Conservation (phyloP, 2,797 vertebrate genomes). For the Mallotus villosus region DNA sequence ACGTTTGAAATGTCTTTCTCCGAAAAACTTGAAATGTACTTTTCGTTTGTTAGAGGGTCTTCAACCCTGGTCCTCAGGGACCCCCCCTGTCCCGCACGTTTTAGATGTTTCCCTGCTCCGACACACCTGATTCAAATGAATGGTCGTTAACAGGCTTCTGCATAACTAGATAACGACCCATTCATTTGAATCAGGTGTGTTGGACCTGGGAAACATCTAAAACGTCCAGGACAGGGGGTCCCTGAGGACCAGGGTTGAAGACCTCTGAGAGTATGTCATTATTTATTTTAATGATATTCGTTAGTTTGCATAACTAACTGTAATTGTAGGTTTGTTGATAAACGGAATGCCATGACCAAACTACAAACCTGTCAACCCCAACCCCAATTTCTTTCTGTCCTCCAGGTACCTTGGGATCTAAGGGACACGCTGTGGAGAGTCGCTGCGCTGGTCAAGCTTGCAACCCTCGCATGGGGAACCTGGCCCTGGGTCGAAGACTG, state of each 20-base stretch:
- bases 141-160: too few relatives aligned
- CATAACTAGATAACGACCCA: too few relatives aligned
- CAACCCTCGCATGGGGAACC: conserved; percentile 92
- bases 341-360: background rate
- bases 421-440: conserved; percentile 38
- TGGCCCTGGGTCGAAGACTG: conserved; percentile 82
- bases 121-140: too few relatives aligned
- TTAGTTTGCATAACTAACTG: background rate
- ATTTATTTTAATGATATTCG: background rate
- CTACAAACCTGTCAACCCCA: background rate
- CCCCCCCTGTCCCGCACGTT: too few relatives aligned
- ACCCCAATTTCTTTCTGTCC: background rate
- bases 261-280: background rate
- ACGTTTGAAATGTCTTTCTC: background rate
- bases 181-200: too few relatives aligned
- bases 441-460: conserved; percentile 84
- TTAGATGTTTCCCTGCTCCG: too few relatives aligned
- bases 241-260: too few relatives aligned
- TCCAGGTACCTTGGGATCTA: conserved; percentile 25
- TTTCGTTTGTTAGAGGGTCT: background rate
- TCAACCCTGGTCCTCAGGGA: too few relatives aligned
- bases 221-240: too few relatives aligned
- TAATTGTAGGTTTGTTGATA: too few relatives aligned
- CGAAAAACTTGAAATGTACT: too few relatives aligned
- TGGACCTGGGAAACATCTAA: too few relatives aligned